Conservation (phyloP, 2,888 invertebrate genomes). For the Patella depressa region DNA sequence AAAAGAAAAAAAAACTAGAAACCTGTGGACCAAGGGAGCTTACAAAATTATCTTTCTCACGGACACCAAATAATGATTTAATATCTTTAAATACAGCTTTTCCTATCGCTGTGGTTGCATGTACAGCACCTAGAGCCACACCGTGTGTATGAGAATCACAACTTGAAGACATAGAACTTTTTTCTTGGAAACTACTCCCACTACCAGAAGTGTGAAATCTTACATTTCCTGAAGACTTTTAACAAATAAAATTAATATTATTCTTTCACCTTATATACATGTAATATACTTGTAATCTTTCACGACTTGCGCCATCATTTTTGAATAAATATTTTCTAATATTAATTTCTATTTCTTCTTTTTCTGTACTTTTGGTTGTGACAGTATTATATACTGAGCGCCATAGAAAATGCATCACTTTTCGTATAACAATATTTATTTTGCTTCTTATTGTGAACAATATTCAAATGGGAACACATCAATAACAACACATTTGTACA, state of each 20-base stretch:
- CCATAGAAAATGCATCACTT: too few relatives aligned
- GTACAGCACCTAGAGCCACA: neutral
- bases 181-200: too few relatives aligned
- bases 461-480: too few relatives aligned
- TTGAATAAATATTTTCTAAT: too few relatives aligned
- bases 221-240: conserved; percentile 1
- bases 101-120: neutral
- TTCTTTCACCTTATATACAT: neutral
- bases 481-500: too few relatives aligned
- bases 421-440: too few relatives aligned
- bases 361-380: too few relatives aligned
- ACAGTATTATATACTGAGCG: too few relatives aligned
- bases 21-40: conserved; percentile 9
- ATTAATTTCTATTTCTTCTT: too few relatives aligned
- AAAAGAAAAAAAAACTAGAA: neutral
- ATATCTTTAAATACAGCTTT: neutral
- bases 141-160: neutral
- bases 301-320: too few relatives aligned
- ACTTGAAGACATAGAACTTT: neutral
- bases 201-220: conserved; percentile 7
- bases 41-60: neutral
- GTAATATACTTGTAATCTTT: too few relatives aligned
- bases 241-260: neutral
- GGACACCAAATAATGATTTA: neutral
- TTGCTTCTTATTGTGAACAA: too few relatives aligned